Conservation (phyloP, 2,113 vertebrate genomes). For the Syngnathus typhle region DNA sequence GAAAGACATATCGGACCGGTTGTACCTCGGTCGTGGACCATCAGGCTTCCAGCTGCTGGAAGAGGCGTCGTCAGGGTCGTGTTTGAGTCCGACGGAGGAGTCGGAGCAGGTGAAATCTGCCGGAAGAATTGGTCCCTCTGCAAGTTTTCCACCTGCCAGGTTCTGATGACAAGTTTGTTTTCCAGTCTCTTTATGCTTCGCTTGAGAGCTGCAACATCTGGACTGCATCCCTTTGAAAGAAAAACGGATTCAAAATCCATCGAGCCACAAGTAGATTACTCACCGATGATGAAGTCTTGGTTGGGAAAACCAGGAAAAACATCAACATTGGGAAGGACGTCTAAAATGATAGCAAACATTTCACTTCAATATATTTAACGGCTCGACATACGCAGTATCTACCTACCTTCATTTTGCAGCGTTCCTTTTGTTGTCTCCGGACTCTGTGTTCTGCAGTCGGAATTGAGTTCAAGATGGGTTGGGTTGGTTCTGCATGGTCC, state of each 20-base stretch:
- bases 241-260: background rate
- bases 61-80: slow-evolving; percentile 19
- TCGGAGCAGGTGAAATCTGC: slow-evolving; percentile 11
- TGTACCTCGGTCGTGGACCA: slow-evolving; percentile 82
- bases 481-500: slow-evolving; percentile 68
- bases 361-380: background rate
- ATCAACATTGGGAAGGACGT: slow-evolving; percentile 35
- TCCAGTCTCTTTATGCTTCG: slow-evolving; percentile 72
- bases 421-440: slow-evolving; percentile 22
- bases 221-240: slow-evolving; percentile 54
- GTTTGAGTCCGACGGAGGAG: slow-evolving; percentile 19
- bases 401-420: slow-evolving; percentile 45
- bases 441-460: slow-evolving; percentile 43
- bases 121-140: slow-evolving; percentile 67
- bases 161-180: slow-evolving; percentile 67
- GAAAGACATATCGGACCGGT: background rate
- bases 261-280: slow-evolving; percentile 27
- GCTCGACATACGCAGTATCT: no score
- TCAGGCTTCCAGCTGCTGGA: slow-evolving; percentile 72
- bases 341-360: slow-evolving; percentile 26
- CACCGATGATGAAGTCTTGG: slow-evolving; percentile 62
- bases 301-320: slow-evolving; percentile 55
- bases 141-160: slow-evolving; percentile 75
- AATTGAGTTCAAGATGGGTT: slow-evolving; percentile 61
- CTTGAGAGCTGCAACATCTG: slow-evolving; percentile 70